Conservation (phyloP, 2,797 vertebrate genomes). For the Sylvilagus floridanus region DNA sequence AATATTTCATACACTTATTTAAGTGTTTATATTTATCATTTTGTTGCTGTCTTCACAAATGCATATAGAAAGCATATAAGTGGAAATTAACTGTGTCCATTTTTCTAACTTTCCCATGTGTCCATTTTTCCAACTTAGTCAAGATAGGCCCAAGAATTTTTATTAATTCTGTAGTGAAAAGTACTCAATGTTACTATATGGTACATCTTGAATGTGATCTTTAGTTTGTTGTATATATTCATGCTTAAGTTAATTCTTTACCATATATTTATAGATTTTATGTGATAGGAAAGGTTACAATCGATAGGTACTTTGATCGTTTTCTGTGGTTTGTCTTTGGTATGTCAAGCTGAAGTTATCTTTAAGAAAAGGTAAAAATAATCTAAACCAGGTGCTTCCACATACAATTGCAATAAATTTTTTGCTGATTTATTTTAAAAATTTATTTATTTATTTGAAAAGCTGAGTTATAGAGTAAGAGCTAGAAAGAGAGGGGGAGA, state of each 20-base stretch:
- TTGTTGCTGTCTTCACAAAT: not conserved
- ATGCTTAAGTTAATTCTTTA: not conserved
- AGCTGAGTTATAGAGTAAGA: too few relatives aligned
- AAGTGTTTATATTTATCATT: slow-evolving; percentile 32
- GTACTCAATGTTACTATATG: not conserved
- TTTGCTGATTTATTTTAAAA: too few relatives aligned
- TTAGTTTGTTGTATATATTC: not conserved
- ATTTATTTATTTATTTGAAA: too few relatives aligned
- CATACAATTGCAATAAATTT: not conserved
- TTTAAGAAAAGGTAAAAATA: not conserved
- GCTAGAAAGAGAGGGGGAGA: too few relatives aligned
- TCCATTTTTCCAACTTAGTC: not conserved
- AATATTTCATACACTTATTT: not conserved
- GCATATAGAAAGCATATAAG: not conserved
- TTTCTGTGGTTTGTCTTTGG: not conserved
- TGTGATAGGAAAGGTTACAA: not conserved
- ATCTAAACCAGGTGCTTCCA: not conserved
- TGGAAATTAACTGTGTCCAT: not conserved
- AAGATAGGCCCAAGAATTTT: not conserved
- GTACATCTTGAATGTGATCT: not conserved
- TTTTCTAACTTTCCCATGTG: not conserved
- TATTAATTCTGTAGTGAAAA: not conserved
- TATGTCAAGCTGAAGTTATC: not conserved
- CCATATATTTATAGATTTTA: not conserved
- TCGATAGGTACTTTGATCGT: not conserved